A percentile compares a stretch with the other conserved stretches of the same genome.
These are phyloP conservation scores for Caenorhabditis sp. DNA, from an alignment of 2,888 invertebrate genomes.

Conservation along the genomic window DNA sequence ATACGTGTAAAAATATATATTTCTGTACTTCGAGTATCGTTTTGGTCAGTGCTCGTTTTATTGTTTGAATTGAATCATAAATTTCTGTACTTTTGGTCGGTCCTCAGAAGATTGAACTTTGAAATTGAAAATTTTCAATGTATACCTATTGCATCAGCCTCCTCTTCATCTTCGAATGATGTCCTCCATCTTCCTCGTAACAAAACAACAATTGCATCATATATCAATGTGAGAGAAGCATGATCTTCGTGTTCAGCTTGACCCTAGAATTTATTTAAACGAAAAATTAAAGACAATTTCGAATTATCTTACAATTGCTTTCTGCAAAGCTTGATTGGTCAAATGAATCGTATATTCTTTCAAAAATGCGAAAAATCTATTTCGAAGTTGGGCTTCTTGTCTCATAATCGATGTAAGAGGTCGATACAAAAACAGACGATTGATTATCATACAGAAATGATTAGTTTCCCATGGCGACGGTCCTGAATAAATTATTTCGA, in stretches of 20 bases:
- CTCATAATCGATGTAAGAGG: conserved; percentile 74
- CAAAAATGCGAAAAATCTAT: conserved; percentile 45
- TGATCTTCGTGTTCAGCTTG: conserved; percentile 73
- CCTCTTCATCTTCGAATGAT: conserved; percentile 15
- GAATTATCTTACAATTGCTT: conserved; percentile 53
- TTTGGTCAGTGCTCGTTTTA: no score
- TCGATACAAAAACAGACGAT: conserved; percentile 78
- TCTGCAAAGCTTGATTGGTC: conserved; percentile 46
- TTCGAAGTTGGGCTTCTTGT: conserved; percentile 74
- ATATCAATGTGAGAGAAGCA: conserved; percentile 79
- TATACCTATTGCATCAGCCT: conserved; percentile 30
- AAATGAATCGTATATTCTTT: conserved; percentile 50
- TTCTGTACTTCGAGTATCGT: no score
- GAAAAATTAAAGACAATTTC: no score
- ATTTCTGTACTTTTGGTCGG: no score
- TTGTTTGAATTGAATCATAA: no score
- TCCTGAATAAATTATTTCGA: conserved; percentile 18
- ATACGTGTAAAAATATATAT: no score
- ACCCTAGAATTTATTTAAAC: conserved; percentile 39
- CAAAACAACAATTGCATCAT: conserved; percentile 79
- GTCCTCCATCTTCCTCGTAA: conserved; percentile 71
- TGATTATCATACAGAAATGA: conserved; percentile 79
- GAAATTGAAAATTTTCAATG: not conserved
- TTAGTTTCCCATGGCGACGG: conserved; percentile 78
- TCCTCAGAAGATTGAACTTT: no score